phyloP scores from a whole-genome alignment of 2,113 vertebrate genomes.

The Laticauda laticaudata region DNA sequence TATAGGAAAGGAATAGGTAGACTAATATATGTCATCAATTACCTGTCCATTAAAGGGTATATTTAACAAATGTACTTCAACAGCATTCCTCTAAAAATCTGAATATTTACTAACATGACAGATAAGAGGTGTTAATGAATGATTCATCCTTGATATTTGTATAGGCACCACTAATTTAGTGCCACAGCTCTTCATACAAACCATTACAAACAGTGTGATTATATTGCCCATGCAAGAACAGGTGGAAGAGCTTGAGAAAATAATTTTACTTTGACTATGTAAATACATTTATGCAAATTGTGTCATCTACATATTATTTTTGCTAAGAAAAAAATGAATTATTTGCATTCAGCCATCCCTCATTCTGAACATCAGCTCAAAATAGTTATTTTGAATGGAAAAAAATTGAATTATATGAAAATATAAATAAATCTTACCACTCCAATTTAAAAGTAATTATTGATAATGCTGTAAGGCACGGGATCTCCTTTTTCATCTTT shows the following conservation, averaged over 20 bases:
- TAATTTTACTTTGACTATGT: conserved; percentile 44
- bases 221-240: conserved; percentile 45
- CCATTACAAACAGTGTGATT: conserved; percentile 47
- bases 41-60: conserved; percentile 11
- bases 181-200: conserved; percentile 46
- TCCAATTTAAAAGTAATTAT: conserved; percentile 95
- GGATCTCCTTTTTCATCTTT: conserved; percentile 91
- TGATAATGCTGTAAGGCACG: conserved; percentile 93
- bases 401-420: conserved; percentile 36
- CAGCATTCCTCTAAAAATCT: conserved; percentile 24
- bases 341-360: conserved; percentile 46
- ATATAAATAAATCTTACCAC: conserved; percentile 76
- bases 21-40: not conserved
- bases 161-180: conserved; percentile 48
- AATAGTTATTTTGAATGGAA: conserved; percentile 42
- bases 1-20: not conserved
- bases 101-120: conserved; percentile 31
- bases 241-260: conserved; percentile 54
- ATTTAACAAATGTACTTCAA: conserved; percentile 20
- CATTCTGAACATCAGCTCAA: conserved; percentile 25
- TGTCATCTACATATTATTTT: conserved; percentile 55
- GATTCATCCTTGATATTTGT: conserved; percentile 47
- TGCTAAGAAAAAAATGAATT: conserved; percentile 49
- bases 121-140: conserved; percentile 42
- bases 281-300: conserved; percentile 61